Conservation (phyloP, 2,113 vertebrate genomes). For the Thoracochromis brauschi region DNA sequence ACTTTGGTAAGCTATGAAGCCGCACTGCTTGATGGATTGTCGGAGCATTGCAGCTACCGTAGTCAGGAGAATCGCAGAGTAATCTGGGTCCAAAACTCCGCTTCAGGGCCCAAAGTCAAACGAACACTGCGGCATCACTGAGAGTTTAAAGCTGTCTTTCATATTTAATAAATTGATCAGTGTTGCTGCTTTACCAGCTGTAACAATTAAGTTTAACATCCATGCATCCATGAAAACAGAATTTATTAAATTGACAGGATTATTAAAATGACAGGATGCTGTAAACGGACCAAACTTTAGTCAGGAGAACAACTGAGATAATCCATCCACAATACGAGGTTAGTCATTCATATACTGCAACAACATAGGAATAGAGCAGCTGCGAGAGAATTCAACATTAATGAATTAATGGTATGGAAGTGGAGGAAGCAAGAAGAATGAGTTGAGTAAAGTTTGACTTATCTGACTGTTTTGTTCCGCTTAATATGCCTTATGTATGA, state of each 20-base stretch:
- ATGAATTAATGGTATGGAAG: fast-evolving
- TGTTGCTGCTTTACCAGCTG: not conserved
- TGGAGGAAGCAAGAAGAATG: fast-evolving
- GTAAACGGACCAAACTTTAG: not conserved
- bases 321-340: not conserved
- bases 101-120: not conserved
- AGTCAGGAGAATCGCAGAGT: not conserved
- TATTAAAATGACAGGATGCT: not conserved
- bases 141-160: not conserved
- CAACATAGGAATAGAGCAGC: not conserved
- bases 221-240: not conserved
- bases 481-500: not conserved
- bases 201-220: not conserved
- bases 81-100: not conserved
- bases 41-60: fast-evolving
- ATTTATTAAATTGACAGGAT: not conserved
- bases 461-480: not conserved
- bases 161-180: not conserved
- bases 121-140: fast-evolving
- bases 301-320: not conserved
- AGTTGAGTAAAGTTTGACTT: not conserved
- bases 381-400: not conserved
- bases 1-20: not conserved
- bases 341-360: not conserved
- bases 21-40: not conserved